These are phyloP conservation scores for Bhutanitis thaidina DNA, from an alignment of 2,888 invertebrate species.

Conservation along the genomic window DNA sequence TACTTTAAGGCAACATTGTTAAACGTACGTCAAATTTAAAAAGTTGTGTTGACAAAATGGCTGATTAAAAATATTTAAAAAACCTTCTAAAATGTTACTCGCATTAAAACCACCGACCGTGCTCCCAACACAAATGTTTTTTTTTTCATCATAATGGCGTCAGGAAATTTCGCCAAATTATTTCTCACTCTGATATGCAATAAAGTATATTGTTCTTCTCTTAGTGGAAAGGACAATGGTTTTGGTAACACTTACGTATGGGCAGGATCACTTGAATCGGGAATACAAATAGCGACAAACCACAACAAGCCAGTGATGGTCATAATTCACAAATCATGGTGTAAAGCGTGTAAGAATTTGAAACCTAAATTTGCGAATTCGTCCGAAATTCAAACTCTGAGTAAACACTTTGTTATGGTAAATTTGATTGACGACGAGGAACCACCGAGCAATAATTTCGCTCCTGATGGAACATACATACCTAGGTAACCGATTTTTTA, in stretches of 20 bases:
- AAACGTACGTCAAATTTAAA: constrained; percentile 34
- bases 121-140: constrained; percentile 15
- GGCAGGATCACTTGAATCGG: constrained; percentile 69
- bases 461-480: constrained; percentile 84
- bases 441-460: constrained; percentile 66
- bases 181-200: constrained; percentile 47
- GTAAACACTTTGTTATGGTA: constrained; percentile 83
- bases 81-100: constrained; percentile 15
- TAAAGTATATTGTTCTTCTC: constrained; percentile 43
- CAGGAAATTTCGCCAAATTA: constrained; percentile 47
- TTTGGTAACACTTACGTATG: constrained; percentile 67
- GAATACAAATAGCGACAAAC: constrained; percentile 55
- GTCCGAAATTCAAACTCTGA: constrained; percentile 74
- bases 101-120: constrained; percentile 8
- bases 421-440: constrained; percentile 81
- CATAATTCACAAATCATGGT: constrained; percentile 84
- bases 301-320: constrained; percentile 82
- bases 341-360: constrained; percentile 82
- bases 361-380: constrained; percentile 82
- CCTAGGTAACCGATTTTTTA: constrained; percentile 68
- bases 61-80: constrained; percentile 28
- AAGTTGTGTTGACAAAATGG: constrained; percentile 42
- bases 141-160: constrained; percentile 38
- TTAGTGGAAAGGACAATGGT: constrained; percentile 54
- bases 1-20: too few species aligned